These are phyloP conservation scores for Ceratosolen solmsi DNA, from an alignment of 1,140 invertebrate species.

Conservation along the genomic window DNA sequence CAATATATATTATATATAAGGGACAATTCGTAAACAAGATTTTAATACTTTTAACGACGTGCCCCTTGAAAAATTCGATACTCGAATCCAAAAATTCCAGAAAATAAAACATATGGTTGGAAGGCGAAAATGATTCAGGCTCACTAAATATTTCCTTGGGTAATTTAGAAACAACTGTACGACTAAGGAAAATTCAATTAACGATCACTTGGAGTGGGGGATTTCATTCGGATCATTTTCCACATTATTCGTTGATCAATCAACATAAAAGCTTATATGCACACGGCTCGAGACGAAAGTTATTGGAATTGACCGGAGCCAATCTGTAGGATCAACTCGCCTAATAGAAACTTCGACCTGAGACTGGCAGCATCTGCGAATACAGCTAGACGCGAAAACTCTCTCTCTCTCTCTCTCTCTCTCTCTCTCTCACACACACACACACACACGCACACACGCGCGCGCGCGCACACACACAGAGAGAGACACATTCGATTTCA, in stretches of 20 bases:
- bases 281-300: background rate
- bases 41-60: no score
- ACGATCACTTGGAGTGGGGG: background rate
- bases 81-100: no score
- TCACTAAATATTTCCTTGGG: background rate
- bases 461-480: background rate
- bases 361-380: conserved; percentile 70
- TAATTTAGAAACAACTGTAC: background rate
- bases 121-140: no score
- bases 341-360: conserved; percentile 71
- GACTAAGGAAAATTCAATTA: conserved; percentile 22
- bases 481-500: background rate
- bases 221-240: conserved; percentile 26
- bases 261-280: conserved; percentile 6
- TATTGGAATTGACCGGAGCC: conserved; percentile 39
- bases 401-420: background rate
- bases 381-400: conserved; percentile 8
- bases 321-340: conserved; percentile 44
- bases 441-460: background rate
- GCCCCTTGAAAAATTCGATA: no score
- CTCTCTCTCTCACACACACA: background rate
- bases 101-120: no score
- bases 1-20: no score
- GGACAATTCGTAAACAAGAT: no score
- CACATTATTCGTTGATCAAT: conserved; percentile 45